Percentiles rank a stretch among this genome's conserved stretches.
phyloP scores from a whole-genome alignment of 2,797 vertebrate species.

The Botia kubotai region DNA sequence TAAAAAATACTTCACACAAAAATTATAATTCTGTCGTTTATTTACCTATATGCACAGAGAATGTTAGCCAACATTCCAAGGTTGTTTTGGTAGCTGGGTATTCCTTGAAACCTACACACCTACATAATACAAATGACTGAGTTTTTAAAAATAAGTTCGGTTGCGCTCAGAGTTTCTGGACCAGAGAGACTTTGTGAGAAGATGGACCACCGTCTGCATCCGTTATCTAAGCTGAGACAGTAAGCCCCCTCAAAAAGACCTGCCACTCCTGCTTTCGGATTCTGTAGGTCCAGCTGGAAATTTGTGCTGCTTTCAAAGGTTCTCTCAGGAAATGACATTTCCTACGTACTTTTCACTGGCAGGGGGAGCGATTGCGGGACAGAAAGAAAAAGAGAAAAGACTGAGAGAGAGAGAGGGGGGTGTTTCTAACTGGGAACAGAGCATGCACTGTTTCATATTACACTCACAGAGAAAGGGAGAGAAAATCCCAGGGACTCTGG shows the following conservation, averaged over 20 bases:
- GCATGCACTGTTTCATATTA: slow-evolving; percentile 83
- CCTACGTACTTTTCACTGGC: slow-evolving; percentile 66
- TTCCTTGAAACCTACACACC: neutral
- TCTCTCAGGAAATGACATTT: slow-evolving; percentile 20
- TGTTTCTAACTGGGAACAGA: slow-evolving; percentile 87
- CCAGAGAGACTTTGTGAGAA: slow-evolving; percentile 22
- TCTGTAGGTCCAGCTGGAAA: slow-evolving; percentile 15
- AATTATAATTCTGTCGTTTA: neutral
- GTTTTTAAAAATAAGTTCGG: neutral
- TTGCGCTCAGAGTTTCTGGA: slow-evolving; percentile 12
- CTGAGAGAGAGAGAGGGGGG: slow-evolving; percentile 65
- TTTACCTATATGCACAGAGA: too few species aligned
- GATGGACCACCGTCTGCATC: neutral
- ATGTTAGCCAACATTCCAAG: too few species aligned
- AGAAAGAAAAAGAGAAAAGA: slow-evolving; percentile 59
- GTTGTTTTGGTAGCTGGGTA: neutral
- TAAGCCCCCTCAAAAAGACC: slow-evolving; percentile 4
- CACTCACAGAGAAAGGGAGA: slow-evolving; percentile 68
- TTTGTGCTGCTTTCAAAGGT: slow-evolving; percentile 5
- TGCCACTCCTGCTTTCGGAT: neutral
- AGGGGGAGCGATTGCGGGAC: slow-evolving; percentile 57
- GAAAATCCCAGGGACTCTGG: slow-evolving; percentile 62
- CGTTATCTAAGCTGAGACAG: slow-evolving; percentile 5
- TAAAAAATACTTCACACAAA: neutral
- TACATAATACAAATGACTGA: neutral